These are phyloP conservation scores for Oreochromis niloticus DNA, from an alignment of 2,113 vertebrate species.

Conservation along the genomic window DNA sequence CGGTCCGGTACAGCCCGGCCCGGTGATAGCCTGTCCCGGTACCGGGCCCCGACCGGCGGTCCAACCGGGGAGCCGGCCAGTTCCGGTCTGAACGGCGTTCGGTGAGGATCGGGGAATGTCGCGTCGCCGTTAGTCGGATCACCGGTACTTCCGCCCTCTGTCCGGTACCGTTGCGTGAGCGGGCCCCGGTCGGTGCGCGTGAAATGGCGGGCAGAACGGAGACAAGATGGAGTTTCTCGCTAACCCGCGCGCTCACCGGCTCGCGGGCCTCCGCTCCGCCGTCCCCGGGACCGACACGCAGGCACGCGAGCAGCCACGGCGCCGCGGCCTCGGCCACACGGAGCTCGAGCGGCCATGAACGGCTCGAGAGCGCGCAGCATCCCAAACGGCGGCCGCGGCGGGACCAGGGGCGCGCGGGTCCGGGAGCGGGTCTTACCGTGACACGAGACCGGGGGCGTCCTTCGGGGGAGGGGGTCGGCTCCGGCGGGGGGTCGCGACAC, in stretches of 20 bases:
- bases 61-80: not conserved
- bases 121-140: not conserved
- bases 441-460: constrained; percentile 23
- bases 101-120: not conserved
- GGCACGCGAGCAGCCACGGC: constrained; percentile 51
- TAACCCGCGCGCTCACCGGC: not conserved
- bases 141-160: not conserved
- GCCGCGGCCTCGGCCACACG: constrained; percentile 37
- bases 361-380: constrained; percentile 73
- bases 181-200: not conserved
- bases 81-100: not conserved
- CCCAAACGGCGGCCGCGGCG: not conserved
- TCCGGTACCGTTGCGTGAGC: not conserved
- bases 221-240: constrained; percentile 37
- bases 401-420: not conserved
- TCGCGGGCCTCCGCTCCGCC: constrained; percentile 13
- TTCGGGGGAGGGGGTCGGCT: not conserved
- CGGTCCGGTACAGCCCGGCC: not conserved
- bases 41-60: not conserved
- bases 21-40: not conserved
- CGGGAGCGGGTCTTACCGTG: constrained; percentile 61
- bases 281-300: constrained; percentile 34
- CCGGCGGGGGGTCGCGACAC: not conserved
- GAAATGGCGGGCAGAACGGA: constrained; percentile 23
- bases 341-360: constrained; percentile 67